A percentile compares a stretch with the other conserved stretches of the same genome.
Evolutionary conservation across 2,797 vertebrate species (phyloP).

Genomic region (Austrolebias charrua): DNA sequence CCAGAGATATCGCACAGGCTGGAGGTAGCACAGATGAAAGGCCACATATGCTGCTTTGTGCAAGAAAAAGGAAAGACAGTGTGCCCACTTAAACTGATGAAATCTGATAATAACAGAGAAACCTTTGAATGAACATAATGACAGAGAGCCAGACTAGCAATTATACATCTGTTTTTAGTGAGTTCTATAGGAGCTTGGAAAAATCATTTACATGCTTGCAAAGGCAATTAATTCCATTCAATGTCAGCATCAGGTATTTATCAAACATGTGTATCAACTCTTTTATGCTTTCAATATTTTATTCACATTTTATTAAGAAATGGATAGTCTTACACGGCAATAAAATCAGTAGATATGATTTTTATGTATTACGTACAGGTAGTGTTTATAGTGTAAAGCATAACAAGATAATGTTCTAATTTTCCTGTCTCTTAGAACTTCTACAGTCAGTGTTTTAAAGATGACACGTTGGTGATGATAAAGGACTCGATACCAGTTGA

Average conservation of each 20-base stretch:
- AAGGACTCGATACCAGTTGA: conserved; percentile 95
- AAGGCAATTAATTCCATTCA: conserved; percentile 18
- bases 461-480: conserved; percentile 91
- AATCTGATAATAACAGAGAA: conserved; percentile 27
- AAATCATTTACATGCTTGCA: conserved; percentile 24
- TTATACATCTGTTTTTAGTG: conserved; percentile 33
- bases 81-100: conserved; percentile 18
- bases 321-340: conserved; percentile 1
- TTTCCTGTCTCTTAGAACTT: conserved; percentile 82
- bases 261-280: conserved; percentile 21
- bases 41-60: conserved; percentile 3
- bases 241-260: conserved; percentile 16
- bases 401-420: conserved; percentile 2
- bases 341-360: not conserved
- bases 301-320: conserved; percentile 23
- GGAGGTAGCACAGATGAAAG: conserved; percentile 80
- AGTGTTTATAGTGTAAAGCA: not conserved
- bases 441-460: conserved; percentile 94
- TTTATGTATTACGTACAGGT: not conserved
- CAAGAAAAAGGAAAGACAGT: conserved; percentile 16
- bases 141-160: conserved; percentile 20
- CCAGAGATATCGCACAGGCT: conserved; percentile 97
- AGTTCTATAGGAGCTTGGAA: conserved; percentile 16
- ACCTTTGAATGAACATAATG: conserved; percentile 21
- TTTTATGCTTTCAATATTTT: conserved; percentile 15